phyloP scores from a whole-genome alignment of 2,113 vertebrate genomes.

The Lepus timidus region DNA sequence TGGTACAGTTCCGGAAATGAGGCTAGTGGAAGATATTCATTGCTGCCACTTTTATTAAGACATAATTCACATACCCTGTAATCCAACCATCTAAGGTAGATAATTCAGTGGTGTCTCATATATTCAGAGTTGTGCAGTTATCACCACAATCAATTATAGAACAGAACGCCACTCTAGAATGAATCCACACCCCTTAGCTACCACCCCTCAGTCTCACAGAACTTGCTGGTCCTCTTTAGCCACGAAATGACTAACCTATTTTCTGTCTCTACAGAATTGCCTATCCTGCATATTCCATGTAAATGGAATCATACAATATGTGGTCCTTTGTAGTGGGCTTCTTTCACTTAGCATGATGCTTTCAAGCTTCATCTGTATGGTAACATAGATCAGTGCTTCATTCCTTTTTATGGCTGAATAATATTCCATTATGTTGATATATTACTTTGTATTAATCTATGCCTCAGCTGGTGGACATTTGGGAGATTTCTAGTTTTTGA shows the following conservation, averaged over 20 bases:
- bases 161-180: neutral
- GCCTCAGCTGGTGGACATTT: neutral
- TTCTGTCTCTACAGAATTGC: neutral
- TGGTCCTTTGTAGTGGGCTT: neutral
- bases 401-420: neutral
- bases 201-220: no score
- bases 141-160: neutral
- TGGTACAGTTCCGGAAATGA: neutral
- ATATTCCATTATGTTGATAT: neutral
- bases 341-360: neutral
- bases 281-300: neutral
- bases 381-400: neutral
- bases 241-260: neutral
- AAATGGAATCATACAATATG: neutral
- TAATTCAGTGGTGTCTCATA: neutral
- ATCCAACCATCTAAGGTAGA: neutral
- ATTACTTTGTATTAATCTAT: neutral
- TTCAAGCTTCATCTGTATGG: neutral
- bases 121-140: neutral
- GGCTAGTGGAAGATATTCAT: neutral
- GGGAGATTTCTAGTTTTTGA: neutral
- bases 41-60: constrained; percentile 27
- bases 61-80: neutral
- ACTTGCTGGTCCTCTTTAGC: neutral
- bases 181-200: neutral